These are phyloP conservation scores for Penaeus monodon DNA, from an alignment of 2,888 invertebrate genomes.

Conservation along the genomic window DNA sequence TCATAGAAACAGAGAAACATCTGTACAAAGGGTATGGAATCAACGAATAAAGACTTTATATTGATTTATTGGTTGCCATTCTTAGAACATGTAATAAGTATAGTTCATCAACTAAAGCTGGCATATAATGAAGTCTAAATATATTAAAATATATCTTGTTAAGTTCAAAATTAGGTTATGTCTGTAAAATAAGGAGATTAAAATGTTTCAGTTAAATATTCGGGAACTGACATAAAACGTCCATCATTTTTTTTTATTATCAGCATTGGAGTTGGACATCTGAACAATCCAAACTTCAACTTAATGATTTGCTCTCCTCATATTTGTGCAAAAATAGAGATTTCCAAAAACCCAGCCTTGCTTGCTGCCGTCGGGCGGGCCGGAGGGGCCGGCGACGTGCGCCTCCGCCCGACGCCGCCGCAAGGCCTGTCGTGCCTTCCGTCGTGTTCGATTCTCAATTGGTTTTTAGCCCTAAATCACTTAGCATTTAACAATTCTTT, in stretches of 20 bases:
- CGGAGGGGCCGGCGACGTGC: slow-evolving; percentile 1
- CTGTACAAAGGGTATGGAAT: background rate
- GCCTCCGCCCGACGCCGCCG: slow-evolving; percentile 24
- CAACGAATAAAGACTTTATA: slow-evolving; percentile 22
- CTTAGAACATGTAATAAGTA: slow-evolving; percentile 43
- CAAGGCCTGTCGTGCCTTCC: background rate
- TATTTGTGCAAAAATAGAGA: slow-evolving; percentile 60
- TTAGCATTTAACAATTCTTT: slow-evolving; percentile 20
- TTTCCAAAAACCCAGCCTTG: slow-evolving; percentile 43
- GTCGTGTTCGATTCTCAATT: slow-evolving; percentile 20
- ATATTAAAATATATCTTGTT: slow-evolving; percentile 59
- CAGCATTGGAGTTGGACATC: background rate
- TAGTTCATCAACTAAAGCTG: slow-evolving; percentile 44
- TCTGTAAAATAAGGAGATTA: slow-evolving; percentile 24
- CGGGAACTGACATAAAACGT: slow-evolving; percentile 38
- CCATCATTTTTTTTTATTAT: background rate
- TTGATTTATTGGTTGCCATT: slow-evolving; percentile 58
- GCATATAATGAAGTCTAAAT: slow-evolving; percentile 53
- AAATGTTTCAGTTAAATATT: slow-evolving; percentile 17
- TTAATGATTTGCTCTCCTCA: slow-evolving; percentile 30
- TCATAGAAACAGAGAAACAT: background rate
- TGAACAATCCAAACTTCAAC: slow-evolving; percentile 20
- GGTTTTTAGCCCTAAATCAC: slow-evolving; percentile 4
- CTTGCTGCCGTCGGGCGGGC: slow-evolving; percentile 17
- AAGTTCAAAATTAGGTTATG: slow-evolving; percentile 48